phyloP scores from a whole-genome alignment of 2,888 invertebrate genomes.

The Dimorphilus gyrociliatus region DNA sequence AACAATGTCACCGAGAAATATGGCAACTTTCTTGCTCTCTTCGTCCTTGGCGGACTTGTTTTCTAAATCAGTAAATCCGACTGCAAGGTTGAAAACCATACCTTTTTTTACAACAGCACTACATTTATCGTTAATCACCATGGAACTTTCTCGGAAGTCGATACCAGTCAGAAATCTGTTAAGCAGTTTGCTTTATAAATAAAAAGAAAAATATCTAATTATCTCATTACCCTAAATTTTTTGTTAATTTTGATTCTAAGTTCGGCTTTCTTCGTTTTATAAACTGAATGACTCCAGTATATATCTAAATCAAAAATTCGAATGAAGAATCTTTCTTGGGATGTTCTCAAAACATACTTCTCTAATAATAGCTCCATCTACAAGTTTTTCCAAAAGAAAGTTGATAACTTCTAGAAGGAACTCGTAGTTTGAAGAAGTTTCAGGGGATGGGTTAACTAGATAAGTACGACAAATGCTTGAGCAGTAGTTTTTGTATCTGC shows the following conservation, averaged over 20 bases:
- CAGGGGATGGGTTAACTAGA: constrained; percentile 71
- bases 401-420: constrained; percentile 75
- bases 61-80: constrained; percentile 68
- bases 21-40: constrained; percentile 60
- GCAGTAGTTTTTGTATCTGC: constrained; percentile 94
- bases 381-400: constrained; percentile 68
- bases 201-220: neutral
- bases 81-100: constrained; percentile 89
- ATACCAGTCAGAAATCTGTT: constrained; percentile 82
- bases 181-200: constrained; percentile 11
- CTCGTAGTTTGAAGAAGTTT: constrained; percentile 63
- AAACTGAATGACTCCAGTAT: constrained; percentile 7
- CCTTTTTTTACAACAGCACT: constrained; percentile 59
- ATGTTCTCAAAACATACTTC: too few relatives aligned
- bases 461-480: constrained; percentile 91
- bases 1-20: constrained; percentile 94
- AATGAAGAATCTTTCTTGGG: too few relatives aligned
- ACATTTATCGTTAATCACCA: constrained; percentile 79
- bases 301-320: too few relatives aligned
- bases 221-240: constrained; percentile 1
- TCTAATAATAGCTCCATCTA: too few relatives aligned
- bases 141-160: constrained; percentile 86
- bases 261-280: constrained; percentile 11
- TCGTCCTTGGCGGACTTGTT: constrained; percentile 66
- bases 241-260: constrained; percentile 3